phyloP scores from a whole-genome alignment of 2,888 invertebrate genomes.

The Platycheirus rosarum region DNA sequence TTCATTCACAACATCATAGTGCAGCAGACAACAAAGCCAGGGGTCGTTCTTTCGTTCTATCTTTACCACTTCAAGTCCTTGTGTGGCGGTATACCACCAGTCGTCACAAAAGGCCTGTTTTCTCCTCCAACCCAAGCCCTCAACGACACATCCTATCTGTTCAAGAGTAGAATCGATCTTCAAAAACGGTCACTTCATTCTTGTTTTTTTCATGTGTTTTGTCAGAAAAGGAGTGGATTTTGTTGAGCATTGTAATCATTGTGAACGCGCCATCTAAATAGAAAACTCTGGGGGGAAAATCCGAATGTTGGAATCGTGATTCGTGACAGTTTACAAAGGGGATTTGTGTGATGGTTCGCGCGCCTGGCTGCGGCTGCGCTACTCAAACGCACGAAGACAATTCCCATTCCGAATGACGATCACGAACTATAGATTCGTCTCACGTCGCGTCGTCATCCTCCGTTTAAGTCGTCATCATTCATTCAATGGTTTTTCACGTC shows the following conservation, averaged over 20 bases:
- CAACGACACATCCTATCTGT: constrained; percentile 15
- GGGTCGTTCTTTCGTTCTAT: constrained; percentile 41
- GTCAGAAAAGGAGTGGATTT: too few species aligned
- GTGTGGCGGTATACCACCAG: constrained; percentile 14
- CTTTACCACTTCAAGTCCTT: constrained; percentile 33
- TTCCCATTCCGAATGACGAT: constrained; percentile 55
- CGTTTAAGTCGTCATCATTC: constrained; percentile 23
- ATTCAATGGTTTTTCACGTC: constrained; percentile 26
- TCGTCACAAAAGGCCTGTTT: constrained; percentile 29
- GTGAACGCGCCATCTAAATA: constrained; percentile 17
- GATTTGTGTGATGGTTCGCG: constrained; percentile 60
- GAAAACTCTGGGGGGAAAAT: constrained; percentile 16
- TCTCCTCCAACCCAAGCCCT: constrained; percentile 13
- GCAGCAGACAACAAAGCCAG: constrained; percentile 46
- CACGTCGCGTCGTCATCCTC: constrained; percentile 29
- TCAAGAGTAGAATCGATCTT: constrained; percentile 25
- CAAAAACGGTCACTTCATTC: constrained; percentile 34
- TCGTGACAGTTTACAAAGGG: constrained; percentile 68
- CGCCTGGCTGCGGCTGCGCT: constrained; percentile 46
- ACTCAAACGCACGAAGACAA: constrained; percentile 44
- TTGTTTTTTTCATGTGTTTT: not conserved
- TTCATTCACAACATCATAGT: constrained; percentile 56
- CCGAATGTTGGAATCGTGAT: constrained; percentile 64
- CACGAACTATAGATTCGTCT: constrained; percentile 58
- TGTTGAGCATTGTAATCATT: constrained; percentile 13